Evolutionary conservation across 2,113 vertebrate genomes (phyloP).

Genomic region (Engystomops pustulosus): DNA sequence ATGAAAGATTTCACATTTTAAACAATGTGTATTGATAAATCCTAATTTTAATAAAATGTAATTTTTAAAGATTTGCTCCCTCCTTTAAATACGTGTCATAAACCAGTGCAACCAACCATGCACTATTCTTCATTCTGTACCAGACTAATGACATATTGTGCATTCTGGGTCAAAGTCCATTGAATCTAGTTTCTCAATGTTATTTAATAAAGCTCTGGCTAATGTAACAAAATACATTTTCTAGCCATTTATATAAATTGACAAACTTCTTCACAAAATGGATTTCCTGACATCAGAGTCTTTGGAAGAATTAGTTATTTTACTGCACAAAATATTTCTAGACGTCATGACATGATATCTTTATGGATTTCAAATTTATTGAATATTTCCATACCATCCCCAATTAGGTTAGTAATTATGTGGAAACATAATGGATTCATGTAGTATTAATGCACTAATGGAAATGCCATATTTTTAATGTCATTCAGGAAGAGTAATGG

Average conservation of each 20-base stretch:
- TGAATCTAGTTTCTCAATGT: not conserved
- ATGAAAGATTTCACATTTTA: no score
- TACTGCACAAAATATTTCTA: slow-evolving; percentile 35
- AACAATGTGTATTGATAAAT: no score
- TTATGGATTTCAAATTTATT: slow-evolving; percentile 54
- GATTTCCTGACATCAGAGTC: slow-evolving; percentile 48
- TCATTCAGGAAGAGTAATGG: slow-evolving; percentile 65
- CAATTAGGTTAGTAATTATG: slow-evolving; percentile 63
- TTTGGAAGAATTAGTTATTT: not conserved
- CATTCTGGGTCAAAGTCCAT: not conserved
- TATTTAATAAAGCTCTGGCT: not conserved
- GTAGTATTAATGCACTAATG: slow-evolving; percentile 70
- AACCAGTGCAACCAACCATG: not conserved
- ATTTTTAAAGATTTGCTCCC: no score
- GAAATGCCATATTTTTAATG: slow-evolving; percentile 63
- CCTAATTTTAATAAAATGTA: not conserved
- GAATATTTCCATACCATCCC: slow-evolving; percentile 61
- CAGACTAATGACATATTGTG: not conserved
- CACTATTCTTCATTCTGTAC: not conserved
- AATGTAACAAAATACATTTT: not conserved
- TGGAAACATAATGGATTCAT: slow-evolving; percentile 67
- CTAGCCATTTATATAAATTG: slow-evolving; percentile 32
- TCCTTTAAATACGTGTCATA: not conserved
- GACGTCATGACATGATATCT: slow-evolving; percentile 37
- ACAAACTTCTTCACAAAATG: slow-evolving; percentile 7